Evolutionary conservation across 2,113 vertebrate genomes (phyloP).

Genomic region (Mungos mungo): DNA sequence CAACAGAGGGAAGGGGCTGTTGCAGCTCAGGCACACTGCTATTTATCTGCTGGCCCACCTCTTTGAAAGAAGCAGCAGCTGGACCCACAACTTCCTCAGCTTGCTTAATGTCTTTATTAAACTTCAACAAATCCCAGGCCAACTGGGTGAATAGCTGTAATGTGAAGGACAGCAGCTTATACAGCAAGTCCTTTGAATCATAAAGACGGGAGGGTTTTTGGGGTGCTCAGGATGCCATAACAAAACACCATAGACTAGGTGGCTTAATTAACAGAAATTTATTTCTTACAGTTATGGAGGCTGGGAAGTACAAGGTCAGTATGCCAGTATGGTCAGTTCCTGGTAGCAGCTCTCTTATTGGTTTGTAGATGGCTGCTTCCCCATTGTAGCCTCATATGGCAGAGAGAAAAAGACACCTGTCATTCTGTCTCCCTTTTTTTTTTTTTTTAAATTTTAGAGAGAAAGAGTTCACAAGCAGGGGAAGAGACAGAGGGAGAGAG

Average conservation of each 20-base stretch:
- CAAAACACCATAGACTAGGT: background rate
- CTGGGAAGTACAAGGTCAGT: background rate
- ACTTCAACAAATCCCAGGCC: background rate
- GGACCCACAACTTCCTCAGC: background rate
- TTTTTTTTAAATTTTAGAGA: no score
- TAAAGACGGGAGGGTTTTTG: background rate
- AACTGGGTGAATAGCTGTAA: background rate
- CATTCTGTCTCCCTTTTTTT: background rate
- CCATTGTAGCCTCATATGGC: background rate
- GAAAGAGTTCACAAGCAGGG: no score
- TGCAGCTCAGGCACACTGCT: background rate
- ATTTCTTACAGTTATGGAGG: background rate
- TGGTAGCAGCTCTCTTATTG: background rate
- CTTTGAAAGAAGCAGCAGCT: background rate
- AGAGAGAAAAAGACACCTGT: background rate
- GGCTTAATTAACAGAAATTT: background rate
- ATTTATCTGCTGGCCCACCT: background rate
- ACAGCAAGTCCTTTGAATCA: no score
- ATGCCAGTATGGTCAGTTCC: background rate
- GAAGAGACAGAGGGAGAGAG: no score
- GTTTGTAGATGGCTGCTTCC: background rate
- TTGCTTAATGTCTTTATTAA: background rate
- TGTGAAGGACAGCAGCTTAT: background rate
- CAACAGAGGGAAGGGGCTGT: background rate
- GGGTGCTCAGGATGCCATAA: background rate